A percentile compares a stretch with the other conserved stretches of the same genome.
Evolutionary conservation across 2,797 vertebrate species (phyloP).

Genomic region (Crax fasciolata): DNA sequence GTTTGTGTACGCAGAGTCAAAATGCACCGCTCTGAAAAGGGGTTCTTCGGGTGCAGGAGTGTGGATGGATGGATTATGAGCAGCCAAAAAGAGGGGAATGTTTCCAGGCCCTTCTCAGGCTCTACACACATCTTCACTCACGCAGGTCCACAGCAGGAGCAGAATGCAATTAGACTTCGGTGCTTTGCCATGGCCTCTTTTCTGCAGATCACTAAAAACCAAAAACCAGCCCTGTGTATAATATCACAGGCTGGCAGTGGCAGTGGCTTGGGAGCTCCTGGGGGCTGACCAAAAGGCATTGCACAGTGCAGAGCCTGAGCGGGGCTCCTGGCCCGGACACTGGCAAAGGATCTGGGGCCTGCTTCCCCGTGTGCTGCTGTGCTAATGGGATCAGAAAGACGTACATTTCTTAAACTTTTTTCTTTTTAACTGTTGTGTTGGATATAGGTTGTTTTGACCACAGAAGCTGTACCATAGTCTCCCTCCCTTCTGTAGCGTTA

Average conservation of each 20-base stretch:
- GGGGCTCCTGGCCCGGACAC: too few species aligned
- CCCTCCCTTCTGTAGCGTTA: neutral
- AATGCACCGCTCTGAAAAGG: neutral
- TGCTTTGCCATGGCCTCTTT: neutral
- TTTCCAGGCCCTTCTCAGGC: neutral
- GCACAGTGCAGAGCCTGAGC: too few species aligned
- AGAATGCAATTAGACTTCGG: neutral
- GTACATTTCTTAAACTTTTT: too few species aligned
- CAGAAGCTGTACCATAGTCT: too few species aligned
- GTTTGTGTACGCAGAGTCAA: neutral
- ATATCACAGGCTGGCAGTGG: neutral
- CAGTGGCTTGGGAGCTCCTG: neutral
- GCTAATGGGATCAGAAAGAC: too few species aligned
- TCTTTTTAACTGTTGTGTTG: too few species aligned
- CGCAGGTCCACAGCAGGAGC: rapidly evolving
- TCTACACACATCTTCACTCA: too few species aligned
- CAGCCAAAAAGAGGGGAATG: neutral
- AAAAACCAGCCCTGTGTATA: neutral
- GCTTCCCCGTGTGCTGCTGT: too few species aligned
- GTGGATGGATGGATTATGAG: neutral
- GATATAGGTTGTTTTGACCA: too few species aligned
- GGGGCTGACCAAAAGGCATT: too few species aligned
- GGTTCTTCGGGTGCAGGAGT: neutral
- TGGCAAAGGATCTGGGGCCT: too few species aligned
- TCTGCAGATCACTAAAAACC: neutral